Base-by-base conservation (phyloP, 2,888 invertebrate species). In the Ischnus inquisitorius region DNA sequence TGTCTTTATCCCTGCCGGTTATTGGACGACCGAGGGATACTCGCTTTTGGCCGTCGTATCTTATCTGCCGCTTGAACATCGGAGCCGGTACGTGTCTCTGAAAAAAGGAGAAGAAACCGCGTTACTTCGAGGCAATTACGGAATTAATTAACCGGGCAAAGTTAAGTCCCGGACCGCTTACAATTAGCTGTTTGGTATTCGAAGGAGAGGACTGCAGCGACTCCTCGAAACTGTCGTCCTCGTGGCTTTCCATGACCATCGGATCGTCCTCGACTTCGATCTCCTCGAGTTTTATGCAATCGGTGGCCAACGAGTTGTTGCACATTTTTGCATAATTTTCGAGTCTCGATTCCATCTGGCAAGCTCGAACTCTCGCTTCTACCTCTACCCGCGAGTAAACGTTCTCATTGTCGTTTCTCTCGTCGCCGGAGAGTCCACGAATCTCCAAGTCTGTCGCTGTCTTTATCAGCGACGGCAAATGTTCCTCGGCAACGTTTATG, bases 381-480 rank as follows among this genome's bases (percentile, higher is more conserved):
- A 91, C 91, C 39, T 91, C 91, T 1, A 91, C 90, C 89, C 95
- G 92, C 83, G 94, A 95, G 43, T 95, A 95, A 85, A 95, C 94
- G 80, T 95, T 92, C 0, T 95, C 92, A 90, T 94, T 95, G 92
- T 95, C 95, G 87, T 94, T 95, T 78, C 95, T 93, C 12, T 95
- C 95, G 88, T 95, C 95, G 68, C 95, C 95, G 0, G 95, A 96
- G 75, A 96, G 93, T 3, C 96, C 96, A 87, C 95, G 94, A 78
- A 96, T 95, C 92, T 96, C 96, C 74, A 96, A 92, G 88, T 96
- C 96, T 3, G 95, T 95, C 0, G 96, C 96, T 43, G 96, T 95
- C 88, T 95, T 95, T 93, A 96, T 95, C 75, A 96, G 90, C 0
- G 95, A 95, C 85, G 96, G 95, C 43, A 96, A 92, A 88, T 95